Base-by-base conservation (phyloP, 2,888 invertebrate genomes). In the Chrysolina haemoptera region DNA sequence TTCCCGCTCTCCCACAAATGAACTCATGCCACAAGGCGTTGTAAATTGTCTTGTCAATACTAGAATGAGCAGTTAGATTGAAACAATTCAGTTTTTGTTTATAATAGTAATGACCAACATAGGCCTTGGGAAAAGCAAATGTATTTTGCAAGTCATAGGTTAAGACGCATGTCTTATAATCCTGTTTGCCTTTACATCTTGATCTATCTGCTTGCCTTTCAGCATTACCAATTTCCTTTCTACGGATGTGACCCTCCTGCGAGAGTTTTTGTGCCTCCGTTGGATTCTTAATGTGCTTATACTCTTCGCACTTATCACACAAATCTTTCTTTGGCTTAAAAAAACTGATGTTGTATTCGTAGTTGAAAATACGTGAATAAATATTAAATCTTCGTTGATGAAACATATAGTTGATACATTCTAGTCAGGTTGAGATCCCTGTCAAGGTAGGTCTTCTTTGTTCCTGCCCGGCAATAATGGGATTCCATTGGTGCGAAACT, bases 301-400 rank as follows among this genome's bases (percentile, higher is more conserved):
- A 35, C 50, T 75, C 69, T 69, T 65, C 72, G 66, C 75, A 75
- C 20, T 50, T 22, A 22, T 75, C 71, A 53, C 75, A 75, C 41
- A 65, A 20, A 53, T 75, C 71, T 22, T 71, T 69, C 53, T 71
- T 75, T 35, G 71, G 69, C 16, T 35, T 20, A 16, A 65, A 20
- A 48, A 27, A 27, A 27, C 1, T 5, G 5, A 27, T 27, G 5
- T 27, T 27, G 27, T 27, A 27, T 27, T 27, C 27, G 27, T 27
- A 27, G 27, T 27, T 27, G 27, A 27, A 27, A 27, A 27, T 27
- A 27, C 5, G 27, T 70, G 70, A 20, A 40, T 20, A 35, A 69
- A 16, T 27, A 27, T 27, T 27, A 5, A 27, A 27, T 27, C 27
- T 27, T 5, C 27, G 27, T 3, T 27, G 27, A 27, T 27, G 27